Evolutionary conservation across 2,797 vertebrate genomes (phyloP).

Genomic region (Clarias platycephalus): DNA sequence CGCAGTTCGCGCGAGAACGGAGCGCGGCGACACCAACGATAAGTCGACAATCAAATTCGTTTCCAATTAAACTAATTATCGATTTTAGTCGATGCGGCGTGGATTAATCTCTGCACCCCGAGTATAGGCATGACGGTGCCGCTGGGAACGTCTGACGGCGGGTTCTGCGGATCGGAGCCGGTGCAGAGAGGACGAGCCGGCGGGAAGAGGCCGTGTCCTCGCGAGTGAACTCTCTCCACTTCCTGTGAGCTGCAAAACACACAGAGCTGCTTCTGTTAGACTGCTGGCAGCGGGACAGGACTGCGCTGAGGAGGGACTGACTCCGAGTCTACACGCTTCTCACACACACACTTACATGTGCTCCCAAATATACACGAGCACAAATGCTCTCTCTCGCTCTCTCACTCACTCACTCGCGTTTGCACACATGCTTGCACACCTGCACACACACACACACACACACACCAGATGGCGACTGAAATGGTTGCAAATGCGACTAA

Average conservation of each 20-base stretch:
- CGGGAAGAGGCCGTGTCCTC: conserved; percentile 26
- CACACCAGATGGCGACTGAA: not conserved
- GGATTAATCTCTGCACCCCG: no score
- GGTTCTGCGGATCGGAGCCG: not conserved
- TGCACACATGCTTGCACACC: not conserved
- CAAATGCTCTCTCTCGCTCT: not conserved
- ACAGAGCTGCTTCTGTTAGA: conserved; percentile 29
- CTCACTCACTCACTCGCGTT: not conserved
- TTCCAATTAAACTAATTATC: no score
- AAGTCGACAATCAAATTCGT: no score
- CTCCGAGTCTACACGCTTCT: not conserved
- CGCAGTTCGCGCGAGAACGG: no score
- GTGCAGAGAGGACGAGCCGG: not conserved
- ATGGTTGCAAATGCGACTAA: no score
- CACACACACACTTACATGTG: not conserved
- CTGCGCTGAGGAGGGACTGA: not conserved
- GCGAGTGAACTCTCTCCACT: not conserved
- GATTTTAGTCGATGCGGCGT: no score
- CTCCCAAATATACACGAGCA: not conserved
- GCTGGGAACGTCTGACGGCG: not conserved
- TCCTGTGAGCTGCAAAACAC: conserved; percentile 10
- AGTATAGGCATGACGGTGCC: not conserved
- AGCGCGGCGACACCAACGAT: no score
- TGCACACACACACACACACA: not conserved
- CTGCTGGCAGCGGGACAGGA: not conserved